These are phyloP conservation scores for Drosophila baimaii DNA, from an alignment of 1,140 invertebrate genomes.

Conservation along the genomic window DNA sequence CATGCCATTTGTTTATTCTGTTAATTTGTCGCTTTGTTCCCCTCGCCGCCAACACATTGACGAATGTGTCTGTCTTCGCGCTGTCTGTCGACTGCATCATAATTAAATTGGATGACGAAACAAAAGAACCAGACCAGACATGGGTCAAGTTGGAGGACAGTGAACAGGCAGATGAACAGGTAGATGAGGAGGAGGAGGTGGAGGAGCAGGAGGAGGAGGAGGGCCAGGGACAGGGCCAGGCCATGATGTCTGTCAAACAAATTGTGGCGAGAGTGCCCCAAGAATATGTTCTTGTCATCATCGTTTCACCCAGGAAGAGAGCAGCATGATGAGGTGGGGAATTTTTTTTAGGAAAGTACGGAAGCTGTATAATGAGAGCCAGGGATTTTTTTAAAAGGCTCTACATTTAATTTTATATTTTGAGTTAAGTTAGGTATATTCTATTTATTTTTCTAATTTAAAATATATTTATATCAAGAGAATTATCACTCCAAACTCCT, in stretches of 20 bases:
- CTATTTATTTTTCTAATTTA: no score
- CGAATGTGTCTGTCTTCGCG: constrained; percentile 51
- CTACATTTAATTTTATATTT: no score
- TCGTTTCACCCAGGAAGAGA: background rate
- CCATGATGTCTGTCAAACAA: constrained; percentile 37
- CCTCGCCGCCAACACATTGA: constrained; percentile 60
- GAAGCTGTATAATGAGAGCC: constrained; percentile 1
- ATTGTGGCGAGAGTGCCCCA: constrained; percentile 3
- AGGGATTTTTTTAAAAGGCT: no score
- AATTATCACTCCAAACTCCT: background rate
- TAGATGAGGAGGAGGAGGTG: constrained; percentile 1
- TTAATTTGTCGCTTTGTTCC: constrained; percentile 71
- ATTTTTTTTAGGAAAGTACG: constrained; percentile 9
- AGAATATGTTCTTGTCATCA: constrained; percentile 18
- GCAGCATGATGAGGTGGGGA: background rate
- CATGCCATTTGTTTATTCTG: constrained; percentile 76
- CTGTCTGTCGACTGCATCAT: constrained; percentile 58
- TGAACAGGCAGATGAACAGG: constrained; percentile 3
- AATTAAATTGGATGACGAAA: constrained; percentile 75
- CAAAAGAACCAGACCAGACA: constrained; percentile 56
- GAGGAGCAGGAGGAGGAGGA: background rate
- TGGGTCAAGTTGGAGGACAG: constrained; percentile 76
- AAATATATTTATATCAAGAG: no score
- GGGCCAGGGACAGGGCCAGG: constrained; percentile 2
- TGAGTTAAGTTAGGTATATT: no score